Base-by-base conservation (phyloP, 2,797 vertebrate species). In the Enteromius argenteus region DNA sequence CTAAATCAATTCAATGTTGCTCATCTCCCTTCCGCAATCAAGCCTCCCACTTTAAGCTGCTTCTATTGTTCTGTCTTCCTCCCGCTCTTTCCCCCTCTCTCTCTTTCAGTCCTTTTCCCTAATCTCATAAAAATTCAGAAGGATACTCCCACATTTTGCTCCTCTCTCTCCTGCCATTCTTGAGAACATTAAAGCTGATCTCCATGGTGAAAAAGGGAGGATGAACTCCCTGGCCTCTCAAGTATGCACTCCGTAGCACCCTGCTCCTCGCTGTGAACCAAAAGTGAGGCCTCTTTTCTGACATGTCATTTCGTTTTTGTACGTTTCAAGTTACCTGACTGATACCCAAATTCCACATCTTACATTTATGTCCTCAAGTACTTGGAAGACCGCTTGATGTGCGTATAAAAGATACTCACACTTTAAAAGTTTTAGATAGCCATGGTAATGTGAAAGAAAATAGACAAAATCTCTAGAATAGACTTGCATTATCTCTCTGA, bases 41-140 rank as follows among this genome's bases (percentile, higher is more conserved):
- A 93, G 92, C 84, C 69, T 89, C 85, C 83, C 87, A 88, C 88
- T 88, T 11, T 85, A 89, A 88, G 91, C 92, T 92, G 90, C 92
- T 85, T 90, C 93, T 92, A 93, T 94, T 94, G 92, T 94, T 93
- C 90, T 72, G 27, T 72, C 53, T 81, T 76, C 30, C 60, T 56
- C 53, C 77, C 21, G 60, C 76, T 66, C 6, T 78, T 79, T 67
- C 62, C 49, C 39, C 30, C 39, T 84, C 80, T 74, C 68, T 51
- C 67, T 83, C 64, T 68, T 64, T 23, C 89, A 84, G 90, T 90
- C 90, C 89, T 89, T 84, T 79, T 92, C 93, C 91, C 91, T 89
- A 84, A 62, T 93, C 94, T 94, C 92, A 94, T 95, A 92, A 91
- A 92, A 91, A 94, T 95, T 94, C 93, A 89, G 77, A 85, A 87